Conservation (phyloP, 1,140 invertebrate genomes). For the Thaumetopoea pityocampa region DNA sequence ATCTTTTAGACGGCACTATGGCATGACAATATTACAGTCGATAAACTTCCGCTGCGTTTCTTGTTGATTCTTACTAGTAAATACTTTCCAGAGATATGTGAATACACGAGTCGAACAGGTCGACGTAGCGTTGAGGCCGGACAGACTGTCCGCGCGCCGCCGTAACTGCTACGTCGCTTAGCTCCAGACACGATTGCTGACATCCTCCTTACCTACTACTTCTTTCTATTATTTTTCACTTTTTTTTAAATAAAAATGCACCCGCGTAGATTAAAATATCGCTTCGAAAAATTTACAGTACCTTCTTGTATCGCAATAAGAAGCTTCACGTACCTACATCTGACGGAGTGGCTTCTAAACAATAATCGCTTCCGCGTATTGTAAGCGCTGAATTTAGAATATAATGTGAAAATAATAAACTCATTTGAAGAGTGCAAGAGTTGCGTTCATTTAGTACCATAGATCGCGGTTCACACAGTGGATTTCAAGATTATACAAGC, state of each 20-base stretch:
- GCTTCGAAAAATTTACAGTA: slow-evolving; percentile 48
- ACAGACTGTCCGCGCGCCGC: slow-evolving; percentile 47
- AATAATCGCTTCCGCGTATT: slow-evolving; percentile 60
- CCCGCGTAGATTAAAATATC: slow-evolving; percentile 61
- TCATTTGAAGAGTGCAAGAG: slow-evolving; percentile 37
- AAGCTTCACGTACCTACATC: slow-evolving; percentile 52
- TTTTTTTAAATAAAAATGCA: slow-evolving; percentile 69
- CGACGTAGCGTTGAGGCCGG: slow-evolving; percentile 60
- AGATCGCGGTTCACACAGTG: slow-evolving; percentile 55
- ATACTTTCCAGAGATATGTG: slow-evolving; percentile 63
- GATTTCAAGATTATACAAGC: slow-evolving; percentile 44
- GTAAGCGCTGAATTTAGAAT: slow-evolving; percentile 46
- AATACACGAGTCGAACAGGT: slow-evolving; percentile 64
- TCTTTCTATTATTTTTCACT: slow-evolving; percentile 68
- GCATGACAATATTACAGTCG: slow-evolving; percentile 71
- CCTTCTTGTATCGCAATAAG: slow-evolving; percentile 51
- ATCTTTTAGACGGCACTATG: slow-evolving; percentile 74
- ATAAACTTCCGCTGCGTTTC: slow-evolving; percentile 73
- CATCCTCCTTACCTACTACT: slow-evolving; percentile 62
- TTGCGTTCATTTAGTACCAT: slow-evolving; percentile 54
- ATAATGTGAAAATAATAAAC: slow-evolving; percentile 7
- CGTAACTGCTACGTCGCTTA: slow-evolving; percentile 57
- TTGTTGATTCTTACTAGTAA: slow-evolving; percentile 71
- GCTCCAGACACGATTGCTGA: slow-evolving; percentile 68
- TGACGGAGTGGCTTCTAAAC: slow-evolving; percentile 54